Conservation (phyloP, 2,797 vertebrate species). For the Acanthurus lineatus region DNA sequence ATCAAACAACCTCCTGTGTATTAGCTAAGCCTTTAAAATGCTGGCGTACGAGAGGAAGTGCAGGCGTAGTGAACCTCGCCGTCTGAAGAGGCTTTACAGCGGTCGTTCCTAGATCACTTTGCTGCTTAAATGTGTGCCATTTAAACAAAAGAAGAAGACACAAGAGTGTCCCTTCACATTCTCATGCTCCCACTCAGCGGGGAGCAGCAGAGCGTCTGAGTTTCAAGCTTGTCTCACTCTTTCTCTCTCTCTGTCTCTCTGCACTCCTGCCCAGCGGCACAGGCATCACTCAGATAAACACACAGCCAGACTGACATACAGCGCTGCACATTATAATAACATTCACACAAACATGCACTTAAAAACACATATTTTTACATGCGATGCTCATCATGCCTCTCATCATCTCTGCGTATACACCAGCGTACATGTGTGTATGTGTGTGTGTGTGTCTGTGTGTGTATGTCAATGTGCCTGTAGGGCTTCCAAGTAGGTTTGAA, state of each 20-base stretch:
- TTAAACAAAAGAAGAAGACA: slow-evolving; percentile 56
- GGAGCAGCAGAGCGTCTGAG: slow-evolving; percentile 69
- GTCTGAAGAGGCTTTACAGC: slow-evolving; percentile 23
- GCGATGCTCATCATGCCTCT: slow-evolving; percentile 23
- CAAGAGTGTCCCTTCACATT: slow-evolving; percentile 51
- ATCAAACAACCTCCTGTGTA: slow-evolving; percentile 33
- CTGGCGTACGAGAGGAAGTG: slow-evolving; percentile 9
- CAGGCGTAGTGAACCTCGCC: slow-evolving; percentile 11
- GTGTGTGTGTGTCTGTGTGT: background rate
- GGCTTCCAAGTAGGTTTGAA: slow-evolving; percentile 66
- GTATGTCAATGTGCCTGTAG: slow-evolving; percentile 27
- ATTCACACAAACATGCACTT: slow-evolving; percentile 47
- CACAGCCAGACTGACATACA: slow-evolving; percentile 69
- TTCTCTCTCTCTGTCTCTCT: slow-evolving; percentile 26
- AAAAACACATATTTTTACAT: slow-evolving; percentile 49
- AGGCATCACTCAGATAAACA: slow-evolving; percentile 63
- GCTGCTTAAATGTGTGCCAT: slow-evolving; percentile 41
- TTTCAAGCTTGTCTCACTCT: slow-evolving; percentile 72
- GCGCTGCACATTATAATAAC: slow-evolving; percentile 41
- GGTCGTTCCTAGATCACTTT: slow-evolving; percentile 51
- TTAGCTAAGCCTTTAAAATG: slow-evolving; percentile 35
- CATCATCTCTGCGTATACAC: slow-evolving; percentile 10
- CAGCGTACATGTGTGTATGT: slow-evolving; percentile 25
- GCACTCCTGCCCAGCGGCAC: slow-evolving; percentile 58
- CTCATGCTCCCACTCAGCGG: slow-evolving; percentile 63